A percentile compares a stretch with the other conserved stretches of the same genome.
Conservation (phyloP, 2,888 invertebrate genomes). For the Acleris holmiana region DNA sequence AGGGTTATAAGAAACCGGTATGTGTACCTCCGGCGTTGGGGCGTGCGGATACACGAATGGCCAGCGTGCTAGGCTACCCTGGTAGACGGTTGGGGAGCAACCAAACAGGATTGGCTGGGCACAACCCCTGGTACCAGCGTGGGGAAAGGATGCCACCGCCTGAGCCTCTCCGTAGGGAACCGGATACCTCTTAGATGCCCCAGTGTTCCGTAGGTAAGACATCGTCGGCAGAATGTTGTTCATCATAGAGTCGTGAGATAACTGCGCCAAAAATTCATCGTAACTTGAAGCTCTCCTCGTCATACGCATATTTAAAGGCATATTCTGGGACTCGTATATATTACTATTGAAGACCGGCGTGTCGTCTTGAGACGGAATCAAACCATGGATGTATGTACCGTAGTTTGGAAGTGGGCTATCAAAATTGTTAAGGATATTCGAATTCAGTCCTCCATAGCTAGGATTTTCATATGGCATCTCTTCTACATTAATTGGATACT, state of each 20-base stretch:
- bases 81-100: constrained; percentile 58
- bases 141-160: constrained; percentile 47
- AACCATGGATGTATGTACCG: constrained; percentile 48
- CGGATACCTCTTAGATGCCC: constrained; percentile 21
- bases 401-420: constrained; percentile 48
- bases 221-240: constrained; percentile 72
- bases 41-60: background rate
- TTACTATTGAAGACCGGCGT: constrained; percentile 3
- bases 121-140: constrained; percentile 43
- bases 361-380: constrained; percentile 40
- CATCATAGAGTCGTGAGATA: constrained; percentile 63
- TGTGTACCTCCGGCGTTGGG: background rate
- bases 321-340: constrained; percentile 15
- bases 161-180: constrained; percentile 25
- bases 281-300: constrained; percentile 45
- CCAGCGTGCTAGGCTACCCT: constrained; percentile 39
- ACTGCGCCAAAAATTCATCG: constrained; percentile 57
- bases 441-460: background rate
- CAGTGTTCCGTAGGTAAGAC: constrained; percentile 55
- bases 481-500: constrained; percentile 1
- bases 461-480: constrained; percentile 12
- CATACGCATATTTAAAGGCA: constrained; percentile 16
- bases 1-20: background rate
- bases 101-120: constrained; percentile 57
- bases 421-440: background rate